Percentiles rank a stretch among this genome's conserved stretches.
Conservation (phyloP, 2,888 invertebrate genomes). For the Cryptus armator region DNA sequence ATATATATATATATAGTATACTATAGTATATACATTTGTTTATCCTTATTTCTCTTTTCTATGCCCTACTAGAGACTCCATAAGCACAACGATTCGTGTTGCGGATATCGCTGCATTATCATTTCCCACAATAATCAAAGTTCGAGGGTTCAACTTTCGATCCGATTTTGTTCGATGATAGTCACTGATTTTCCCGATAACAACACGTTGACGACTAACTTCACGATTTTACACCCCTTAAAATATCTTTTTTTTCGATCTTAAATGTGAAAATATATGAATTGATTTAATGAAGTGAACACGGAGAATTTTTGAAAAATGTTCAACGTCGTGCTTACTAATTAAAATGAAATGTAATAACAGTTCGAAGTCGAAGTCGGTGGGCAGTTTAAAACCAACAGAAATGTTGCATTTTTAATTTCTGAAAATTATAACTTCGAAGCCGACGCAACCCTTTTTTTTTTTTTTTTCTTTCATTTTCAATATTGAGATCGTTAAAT, state of each 20-base stretch:
- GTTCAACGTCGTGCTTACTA: too few species aligned
- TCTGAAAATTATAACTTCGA: too few species aligned
- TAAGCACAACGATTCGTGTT: constrained; percentile 55
- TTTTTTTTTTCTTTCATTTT: neutral
- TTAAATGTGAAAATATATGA: too few species aligned
- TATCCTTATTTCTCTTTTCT: constrained; percentile 16
- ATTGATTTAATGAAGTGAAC: too few species aligned
- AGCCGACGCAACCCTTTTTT: too few species aligned
- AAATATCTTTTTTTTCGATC: too few species aligned
- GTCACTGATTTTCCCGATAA: neutral
- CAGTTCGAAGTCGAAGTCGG: too few species aligned
- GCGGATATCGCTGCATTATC: constrained; percentile 50
- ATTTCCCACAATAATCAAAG: constrained; percentile 62
- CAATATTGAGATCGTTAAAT: neutral
- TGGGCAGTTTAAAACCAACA: too few species aligned
- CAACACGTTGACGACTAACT: neutral
- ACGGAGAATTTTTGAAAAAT: too few species aligned
- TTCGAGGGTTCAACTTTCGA: constrained; percentile 43
- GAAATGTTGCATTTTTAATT: too few species aligned
- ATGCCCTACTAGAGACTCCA: neutral
- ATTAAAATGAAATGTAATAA: too few species aligned
- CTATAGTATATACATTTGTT: neutral
- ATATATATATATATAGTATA: neutral
- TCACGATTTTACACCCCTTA: neutral
- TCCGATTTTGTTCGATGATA: constrained; percentile 16